These are phyloP conservation scores for Diorhabda elongata DNA, from an alignment of 1,140 invertebrate genomes.

Conservation along the genomic window DNA sequence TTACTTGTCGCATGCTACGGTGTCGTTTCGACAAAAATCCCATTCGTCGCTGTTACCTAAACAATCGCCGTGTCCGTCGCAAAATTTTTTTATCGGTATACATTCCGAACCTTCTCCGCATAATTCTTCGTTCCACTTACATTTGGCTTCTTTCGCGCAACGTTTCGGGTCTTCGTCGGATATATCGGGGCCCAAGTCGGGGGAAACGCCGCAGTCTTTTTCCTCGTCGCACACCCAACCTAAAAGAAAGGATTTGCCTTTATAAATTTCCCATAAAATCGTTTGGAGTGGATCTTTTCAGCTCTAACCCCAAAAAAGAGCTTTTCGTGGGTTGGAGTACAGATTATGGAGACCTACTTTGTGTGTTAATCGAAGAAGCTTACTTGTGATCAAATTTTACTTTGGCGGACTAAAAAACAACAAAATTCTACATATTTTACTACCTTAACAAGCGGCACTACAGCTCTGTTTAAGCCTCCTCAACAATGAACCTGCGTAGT, in stretches of 20 bases:
- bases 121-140: conserved; percentile 56
- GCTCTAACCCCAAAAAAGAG: too few relatives aligned
- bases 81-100: conserved; percentile 50
- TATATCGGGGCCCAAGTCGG: conserved; percentile 51
- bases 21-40: conserved; percentile 53
- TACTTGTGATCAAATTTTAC: too few relatives aligned
- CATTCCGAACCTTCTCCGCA: conserved; percentile 55
- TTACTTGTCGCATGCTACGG: conserved; percentile 48
- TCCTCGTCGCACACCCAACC: conserved; percentile 77
- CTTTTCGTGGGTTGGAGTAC: too few relatives aligned
- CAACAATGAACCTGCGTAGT: too few relatives aligned
- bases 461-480: too few relatives aligned
- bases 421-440: too few relatives aligned
- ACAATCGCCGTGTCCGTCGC: conserved; percentile 54
- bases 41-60: conserved; percentile 54
- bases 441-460: too few relatives aligned
- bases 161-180: conserved; percentile 44
- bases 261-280: too few relatives aligned
- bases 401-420: too few relatives aligned
- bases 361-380: too few relatives aligned
- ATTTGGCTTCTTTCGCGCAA: conserved; percentile 45
- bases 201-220: conserved; percentile 65
- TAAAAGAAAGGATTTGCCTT: background rate
- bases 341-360: too few relatives aligned
- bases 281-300: too few relatives aligned